Evolutionary conservation across 2,113 vertebrate genomes (phyloP).

Genomic region (Tapirus terrestris): DNA sequence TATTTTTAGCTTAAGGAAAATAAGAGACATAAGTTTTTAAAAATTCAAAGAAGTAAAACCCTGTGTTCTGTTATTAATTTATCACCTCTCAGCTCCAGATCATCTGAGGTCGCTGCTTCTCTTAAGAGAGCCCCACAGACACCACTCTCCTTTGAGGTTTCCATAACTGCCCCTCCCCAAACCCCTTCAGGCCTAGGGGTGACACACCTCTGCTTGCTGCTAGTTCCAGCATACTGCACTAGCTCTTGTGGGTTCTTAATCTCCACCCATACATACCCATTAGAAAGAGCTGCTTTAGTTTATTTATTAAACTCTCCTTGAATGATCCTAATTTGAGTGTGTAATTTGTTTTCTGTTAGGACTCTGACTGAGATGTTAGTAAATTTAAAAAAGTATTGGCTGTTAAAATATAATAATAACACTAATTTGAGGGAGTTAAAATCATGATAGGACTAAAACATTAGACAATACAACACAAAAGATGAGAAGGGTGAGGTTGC

Average conservation of each 20-base stretch:
- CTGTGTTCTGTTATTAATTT: too few relatives aligned
- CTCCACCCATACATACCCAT: background rate
- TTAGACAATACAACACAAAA: background rate
- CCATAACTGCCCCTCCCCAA: background rate
- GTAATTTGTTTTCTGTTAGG: background rate
- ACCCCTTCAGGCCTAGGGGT: background rate
- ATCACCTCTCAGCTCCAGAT: too few relatives aligned
- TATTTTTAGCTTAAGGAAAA: too few relatives aligned
- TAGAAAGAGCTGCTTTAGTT: background rate
- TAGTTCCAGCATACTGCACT: background rate
- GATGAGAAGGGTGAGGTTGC: background rate
- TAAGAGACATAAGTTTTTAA: too few relatives aligned
- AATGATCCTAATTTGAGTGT: background rate
- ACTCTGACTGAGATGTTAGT: background rate
- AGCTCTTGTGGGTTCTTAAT: background rate
- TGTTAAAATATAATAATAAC: background rate
- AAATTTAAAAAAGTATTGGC: background rate
- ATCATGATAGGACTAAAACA: background rate
- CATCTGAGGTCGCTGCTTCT: background rate
- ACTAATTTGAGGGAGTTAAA: background rate
- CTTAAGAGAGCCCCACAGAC: background rate
- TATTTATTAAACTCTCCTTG: background rate
- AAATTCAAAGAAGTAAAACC: too few relatives aligned
- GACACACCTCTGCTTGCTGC: background rate
- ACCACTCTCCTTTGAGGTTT: background rate